phyloP scores from a whole-genome alignment of 2,888 invertebrate genomes.

The Globia sparganii region DNA sequence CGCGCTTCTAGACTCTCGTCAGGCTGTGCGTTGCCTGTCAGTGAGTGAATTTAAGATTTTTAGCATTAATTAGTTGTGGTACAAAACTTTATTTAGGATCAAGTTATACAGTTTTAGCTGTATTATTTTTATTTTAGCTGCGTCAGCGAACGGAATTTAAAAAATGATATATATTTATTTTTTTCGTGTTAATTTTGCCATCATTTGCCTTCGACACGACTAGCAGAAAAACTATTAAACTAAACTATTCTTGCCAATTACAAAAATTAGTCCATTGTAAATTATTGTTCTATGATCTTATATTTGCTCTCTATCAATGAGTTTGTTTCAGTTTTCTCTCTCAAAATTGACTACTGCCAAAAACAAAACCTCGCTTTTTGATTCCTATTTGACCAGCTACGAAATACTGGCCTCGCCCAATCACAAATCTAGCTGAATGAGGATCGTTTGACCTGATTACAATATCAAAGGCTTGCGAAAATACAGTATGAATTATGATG shows the following conservation, averaged over 20 bases:
- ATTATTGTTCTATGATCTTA: neutral
- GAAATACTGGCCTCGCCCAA: neutral
- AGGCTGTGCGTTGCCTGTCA: no score
- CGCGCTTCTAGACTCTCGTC: no score
- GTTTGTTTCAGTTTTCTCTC: neutral
- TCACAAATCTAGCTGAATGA: neutral
- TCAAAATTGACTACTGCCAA: neutral
- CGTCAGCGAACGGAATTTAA: neutral
- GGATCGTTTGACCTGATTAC: neutral
- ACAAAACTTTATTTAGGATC: neutral
- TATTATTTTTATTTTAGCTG: neutral
- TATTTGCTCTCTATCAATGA: neutral
- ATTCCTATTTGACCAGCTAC: neutral
- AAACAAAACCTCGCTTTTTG: neutral
- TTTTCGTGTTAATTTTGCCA: no score
- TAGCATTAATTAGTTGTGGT: neutral
- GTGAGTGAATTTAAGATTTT: neutral
- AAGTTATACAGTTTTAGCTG: neutral
- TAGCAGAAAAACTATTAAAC: no score
- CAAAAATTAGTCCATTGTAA: neutral
- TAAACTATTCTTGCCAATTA: no score
- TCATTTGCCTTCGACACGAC: no score
- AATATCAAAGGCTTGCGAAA: constrained; percentile 13
- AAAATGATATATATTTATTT: no score
- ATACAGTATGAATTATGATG: neutral